Evolutionary conservation across 2,888 invertebrate genomes (phyloP).

Genomic region (Polymixis flavicincta): DNA sequence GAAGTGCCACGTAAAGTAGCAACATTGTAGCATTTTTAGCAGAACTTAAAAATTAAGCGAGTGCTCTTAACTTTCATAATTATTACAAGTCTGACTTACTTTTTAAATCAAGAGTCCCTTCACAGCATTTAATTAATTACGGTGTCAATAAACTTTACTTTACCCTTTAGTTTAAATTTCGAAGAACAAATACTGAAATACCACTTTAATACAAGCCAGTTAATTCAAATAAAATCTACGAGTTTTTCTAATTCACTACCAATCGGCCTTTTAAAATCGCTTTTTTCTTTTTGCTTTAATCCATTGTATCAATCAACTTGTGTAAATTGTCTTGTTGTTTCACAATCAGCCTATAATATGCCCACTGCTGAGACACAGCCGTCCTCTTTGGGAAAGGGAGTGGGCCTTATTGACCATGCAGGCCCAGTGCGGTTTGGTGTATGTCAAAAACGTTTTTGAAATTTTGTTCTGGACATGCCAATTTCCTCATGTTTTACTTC

Average conservation of each 20-base stretch:
- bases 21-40: constrained; percentile 27
- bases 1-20: constrained; percentile 19
- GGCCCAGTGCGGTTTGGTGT: too few species aligned
- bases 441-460: too few species aligned
- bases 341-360: too few species aligned
- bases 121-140: constrained; percentile 9
- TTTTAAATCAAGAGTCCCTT: constrained; percentile 9
- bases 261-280: too few species aligned
- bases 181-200: neutral
- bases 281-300: neutral
- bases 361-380: too few species aligned
- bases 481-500: too few species aligned
- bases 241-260: neutral
- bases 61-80: constrained; percentile 18
- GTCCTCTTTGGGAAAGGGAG: too few species aligned
- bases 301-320: neutral
- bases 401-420: too few species aligned
- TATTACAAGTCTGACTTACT: constrained; percentile 15
- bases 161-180: neutral
- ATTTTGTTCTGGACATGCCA: too few species aligned
- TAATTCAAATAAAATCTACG: neutral
- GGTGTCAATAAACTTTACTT: constrained; percentile 13
- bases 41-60: constrained; percentile 28
- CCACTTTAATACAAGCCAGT: neutral
- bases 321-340: neutral